Base-by-base conservation (phyloP, 1,140 invertebrate genomes). In the Berghia stephanieae region DNA sequence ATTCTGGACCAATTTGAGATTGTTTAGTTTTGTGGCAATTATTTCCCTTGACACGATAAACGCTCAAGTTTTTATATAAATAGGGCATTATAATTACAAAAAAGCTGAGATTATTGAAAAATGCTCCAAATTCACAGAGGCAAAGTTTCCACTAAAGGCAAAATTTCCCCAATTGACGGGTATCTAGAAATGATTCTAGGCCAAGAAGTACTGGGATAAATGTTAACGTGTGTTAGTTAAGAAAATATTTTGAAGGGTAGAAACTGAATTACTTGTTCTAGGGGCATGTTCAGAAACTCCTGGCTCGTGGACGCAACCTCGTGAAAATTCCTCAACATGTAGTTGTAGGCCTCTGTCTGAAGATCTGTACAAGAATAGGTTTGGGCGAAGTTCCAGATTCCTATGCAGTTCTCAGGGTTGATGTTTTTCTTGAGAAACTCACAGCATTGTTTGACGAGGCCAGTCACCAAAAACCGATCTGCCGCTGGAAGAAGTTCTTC, bases 231-330 rank as follows among this genome's bases (percentile, higher is more conserved):
- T 52, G 49, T 24, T 52, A 24, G 18, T 16, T 52, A 52, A 1
- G 16, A 52, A 31, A 63, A 63, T 21, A 16, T 31, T 0, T 3
- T 31, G 21, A 63, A 31, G 31, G 31, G 5, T 21, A 67, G 18
- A 21, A n/a, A 24, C 57, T 8, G 40, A 34, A 1, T 60, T 43
- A 76, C 74, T 38, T 76, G 74, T 16, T 76, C 74, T 36, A 76
- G 67, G 5, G 57, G 63, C 74, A 76, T 76, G 34, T 76, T 49
- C 21, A 79, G 52, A 74, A 79, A 79, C 73, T 79, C 78, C 88
- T 98, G 97, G 88, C 95, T 97, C 86, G 97, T 95, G 93, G 97
- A 96, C 46, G 98, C 95, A 92, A 95, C 82, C 46, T 83, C 77
- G 18, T 71, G 74, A 70, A 87, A 87, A 52, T 85, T 84, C n/a